Evolutionary conservation across 1,140 invertebrate species (phyloP), one percentile per base, ranked within the genome.

Genomic region (Pogonomyrmex barbatus): DNA sequence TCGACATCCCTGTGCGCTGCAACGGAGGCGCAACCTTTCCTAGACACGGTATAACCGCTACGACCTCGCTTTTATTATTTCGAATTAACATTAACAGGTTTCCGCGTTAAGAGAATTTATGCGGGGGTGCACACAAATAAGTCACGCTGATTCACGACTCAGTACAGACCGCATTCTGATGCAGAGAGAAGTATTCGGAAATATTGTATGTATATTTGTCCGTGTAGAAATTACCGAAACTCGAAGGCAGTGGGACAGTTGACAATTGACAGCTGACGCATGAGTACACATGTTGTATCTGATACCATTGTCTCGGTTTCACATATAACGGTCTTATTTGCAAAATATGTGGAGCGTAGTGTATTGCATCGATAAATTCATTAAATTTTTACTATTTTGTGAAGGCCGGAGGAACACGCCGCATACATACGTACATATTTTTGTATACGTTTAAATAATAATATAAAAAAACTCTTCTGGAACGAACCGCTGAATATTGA

Each of bases 81-180:
- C 84, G 91, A 91, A 91, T 91, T 91, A 91, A 91, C 90, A 91
- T 91, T 91, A 91, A 89, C 86, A 85, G 88, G 88, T 86, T 91
- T 90, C 90, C 85, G 65, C 91, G 78, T 42, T 63, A 24, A 65
- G 67, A 71, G 68, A 82, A 89, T 90, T 91, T 90, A 90, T 88
- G 82, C 71, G 52, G 9, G 75, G 56, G 39, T 45, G 39, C 67
- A 39, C 54, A 77, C 84, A 78, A 89, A 85, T 82, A 89, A 87
- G 68, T 87, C 62, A 33, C n/a, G 50, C 65, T 4, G 47, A n/a
- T 45, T 71, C 14, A 39, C 77, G 14, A 36, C 78, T 24, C 33
- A 47, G 24, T 39, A 30, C 45, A 12, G 30, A 33, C 6, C 45
- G 30, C 30, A 4, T 56, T 78, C 10, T 17, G 42, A 47, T 36